Evolutionary conservation across 1,140 invertebrate species (phyloP).

Genomic region (Eueides isabella): DNA sequence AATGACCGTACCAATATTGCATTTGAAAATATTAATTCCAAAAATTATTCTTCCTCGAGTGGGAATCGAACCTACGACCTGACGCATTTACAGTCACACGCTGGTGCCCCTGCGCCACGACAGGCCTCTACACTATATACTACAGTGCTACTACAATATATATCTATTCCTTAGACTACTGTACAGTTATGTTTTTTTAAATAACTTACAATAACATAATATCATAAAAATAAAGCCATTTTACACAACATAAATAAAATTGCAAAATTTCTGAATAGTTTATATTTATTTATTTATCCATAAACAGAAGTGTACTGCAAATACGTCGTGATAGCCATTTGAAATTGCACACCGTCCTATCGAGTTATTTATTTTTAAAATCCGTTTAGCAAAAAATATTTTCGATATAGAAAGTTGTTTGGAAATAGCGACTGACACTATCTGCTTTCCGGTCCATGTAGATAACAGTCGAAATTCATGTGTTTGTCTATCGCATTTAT

Average conservation of each 20-base stretch:
- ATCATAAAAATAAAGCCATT: neutral
- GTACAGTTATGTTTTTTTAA: too few relatives aligned
- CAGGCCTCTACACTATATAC: too few relatives aligned
- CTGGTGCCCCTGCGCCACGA: too few relatives aligned
- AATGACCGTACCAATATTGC: too few relatives aligned
- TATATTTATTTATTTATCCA: slow-evolving; percentile 4
- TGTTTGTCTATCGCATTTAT: slow-evolving; percentile 39
- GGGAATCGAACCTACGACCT: too few relatives aligned
- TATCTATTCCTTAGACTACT: too few relatives aligned
- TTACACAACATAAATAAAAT: neutral
- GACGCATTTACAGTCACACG: too few relatives aligned
- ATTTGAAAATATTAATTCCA: too few relatives aligned
- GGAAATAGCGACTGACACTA: slow-evolving; percentile 36
- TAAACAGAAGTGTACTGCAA: slow-evolving; percentile 1
- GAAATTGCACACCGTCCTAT: slow-evolving; percentile 31
- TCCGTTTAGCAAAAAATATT: slow-evolving; percentile 33
- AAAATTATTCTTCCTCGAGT: too few relatives aligned
- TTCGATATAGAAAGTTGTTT: slow-evolving; percentile 38
- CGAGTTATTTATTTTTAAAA: slow-evolving; percentile 35
- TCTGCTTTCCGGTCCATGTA: slow-evolving; percentile 42
- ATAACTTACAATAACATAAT: too few relatives aligned
- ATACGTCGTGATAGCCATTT: slow-evolving; percentile 12
- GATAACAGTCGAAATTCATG: slow-evolving; percentile 39
- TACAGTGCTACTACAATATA: too few relatives aligned
- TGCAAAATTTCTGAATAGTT: neutral